A percentile compares a stretch with the other conserved stretches of the same genome.
These are phyloP conservation scores for Cavia porcellus DNA, from an alignment of 2,113 vertebrate genomes.

Conservation along the genomic window DNA sequence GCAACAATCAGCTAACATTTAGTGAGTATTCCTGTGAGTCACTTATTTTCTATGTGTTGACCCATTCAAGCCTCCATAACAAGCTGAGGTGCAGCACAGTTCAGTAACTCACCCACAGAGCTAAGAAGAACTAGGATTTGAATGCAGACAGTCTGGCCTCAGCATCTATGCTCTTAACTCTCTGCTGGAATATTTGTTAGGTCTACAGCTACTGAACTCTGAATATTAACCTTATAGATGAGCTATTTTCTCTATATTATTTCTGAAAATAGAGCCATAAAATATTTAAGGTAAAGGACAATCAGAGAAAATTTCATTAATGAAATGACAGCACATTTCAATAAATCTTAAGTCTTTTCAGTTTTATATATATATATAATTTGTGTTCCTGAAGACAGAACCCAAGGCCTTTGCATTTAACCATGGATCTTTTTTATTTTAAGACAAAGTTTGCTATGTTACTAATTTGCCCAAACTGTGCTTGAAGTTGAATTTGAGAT, in stretches of 20 bases:
- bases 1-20: slow-evolving; percentile 46
- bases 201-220: neutral
- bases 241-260: slow-evolving; percentile 21
- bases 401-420: neutral
- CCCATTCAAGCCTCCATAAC: neutral
- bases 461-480: neutral
- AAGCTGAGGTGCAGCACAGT: neutral
- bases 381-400: neutral
- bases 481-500: neutral
- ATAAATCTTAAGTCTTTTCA: slow-evolving; percentile 48
- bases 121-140: slow-evolving; percentile 37
- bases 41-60: slow-evolving; percentile 32
- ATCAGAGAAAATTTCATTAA: slow-evolving; percentile 59
- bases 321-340: slow-evolving; percentile 23
- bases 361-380: neutral
- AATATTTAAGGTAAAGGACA: slow-evolving; percentile 9
- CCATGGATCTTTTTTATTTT: neutral
- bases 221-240: slow-evolving; percentile 44
- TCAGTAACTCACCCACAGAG: neutral
- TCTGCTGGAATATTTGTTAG: slow-evolving; percentile 5
- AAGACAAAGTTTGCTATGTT: neutral
- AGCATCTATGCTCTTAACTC: slow-evolving; percentile 5
- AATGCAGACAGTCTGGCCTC: neutral
- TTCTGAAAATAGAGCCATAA: slow-evolving; percentile 49
- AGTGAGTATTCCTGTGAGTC: slow-evolving; percentile 32